Evolutionary conservation across 2,888 invertebrate species (phyloP), one percentile per base, ranked within the genome.

Genomic region (Eupithecia insigniata): DNA sequence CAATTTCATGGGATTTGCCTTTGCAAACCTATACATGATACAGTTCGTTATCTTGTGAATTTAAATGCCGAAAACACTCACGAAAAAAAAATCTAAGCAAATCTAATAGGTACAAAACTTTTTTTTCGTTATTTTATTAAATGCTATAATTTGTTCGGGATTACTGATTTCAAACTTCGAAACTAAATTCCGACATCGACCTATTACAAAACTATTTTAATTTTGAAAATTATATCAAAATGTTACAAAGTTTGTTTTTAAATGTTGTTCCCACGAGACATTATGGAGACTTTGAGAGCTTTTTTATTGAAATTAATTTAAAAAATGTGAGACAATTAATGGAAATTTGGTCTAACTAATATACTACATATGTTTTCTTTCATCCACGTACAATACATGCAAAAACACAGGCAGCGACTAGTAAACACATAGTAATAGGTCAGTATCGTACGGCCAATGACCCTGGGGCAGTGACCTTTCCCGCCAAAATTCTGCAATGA

Each of bases 391-490:
- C 55, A 55, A 51, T 14, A 26, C 51, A 4, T 12, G 14, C 26
- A 26, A 51, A 51, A 3, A 26, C 26, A 55, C 12, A 14, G 12
- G 12, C 22, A 8, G 6, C 46, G 46, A n/a, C 46, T 46, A 46
- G 46, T n/a, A 6, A 39, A 46, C n/a, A 46, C 46, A 46, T 55
- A 55, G 22, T 16, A n/a, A 39, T 64, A 64, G 69, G 62, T 69
- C 69, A 62, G 69, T 69, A 46, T 46, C 62, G 67, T 60, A 39
- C 28, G 43, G 69, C 26, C 69, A 51, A 18, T 69, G 43, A 69
- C 61, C 68, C 1, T 14, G 46, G 68, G 28, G 18, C 68, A 62
- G n/a, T 39, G 68, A 62, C 68, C 68, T 67, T 55, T 26, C 5
- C 51, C 68, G 68, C 68, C 61, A 64, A 64, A 64, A 64, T 22